These are phyloP conservation scores for Liasis olivaceus DNA, from an alignment of 2,797 vertebrate species.

Conservation along the genomic window DNA sequence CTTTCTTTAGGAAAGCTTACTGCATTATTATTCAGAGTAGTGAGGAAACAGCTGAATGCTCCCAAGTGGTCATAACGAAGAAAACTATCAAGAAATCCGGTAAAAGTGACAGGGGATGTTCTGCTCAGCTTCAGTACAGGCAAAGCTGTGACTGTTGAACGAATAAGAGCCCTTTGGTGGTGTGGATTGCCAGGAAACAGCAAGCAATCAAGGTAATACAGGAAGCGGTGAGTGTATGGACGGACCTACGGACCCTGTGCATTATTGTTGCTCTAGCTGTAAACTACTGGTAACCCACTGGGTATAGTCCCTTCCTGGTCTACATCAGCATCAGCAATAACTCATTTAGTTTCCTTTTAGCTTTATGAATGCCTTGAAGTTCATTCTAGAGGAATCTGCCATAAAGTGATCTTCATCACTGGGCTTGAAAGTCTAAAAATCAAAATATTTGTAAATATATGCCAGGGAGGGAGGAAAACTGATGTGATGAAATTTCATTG, in stretches of 20 bases:
- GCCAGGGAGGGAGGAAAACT: slow-evolving; percentile 9
- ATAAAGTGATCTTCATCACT: background rate
- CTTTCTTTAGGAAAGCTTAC: background rate
- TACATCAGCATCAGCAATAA: slow-evolving; percentile 4
- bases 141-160: background rate
- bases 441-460: background rate
- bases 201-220: background rate
- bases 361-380: fast-evolving
- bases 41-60: background rate
- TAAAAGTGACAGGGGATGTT: background rate
- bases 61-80: background rate
- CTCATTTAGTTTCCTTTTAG: slow-evolving; percentile 23
- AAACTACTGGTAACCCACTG: fast-evolving
- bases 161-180: background rate
- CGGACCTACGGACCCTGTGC: fast-evolving
- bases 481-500: slow-evolving; percentile 53
- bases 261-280: background rate
- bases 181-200: background rate
- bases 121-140: background rate
- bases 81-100: background rate
- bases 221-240: background rate
- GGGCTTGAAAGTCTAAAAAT: background rate
- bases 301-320: background rate
- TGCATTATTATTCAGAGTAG: background rate
- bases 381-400: fast-evolving